Conservation (phyloP, 2,888 invertebrate species). For the Icerya purchasi region DNA sequence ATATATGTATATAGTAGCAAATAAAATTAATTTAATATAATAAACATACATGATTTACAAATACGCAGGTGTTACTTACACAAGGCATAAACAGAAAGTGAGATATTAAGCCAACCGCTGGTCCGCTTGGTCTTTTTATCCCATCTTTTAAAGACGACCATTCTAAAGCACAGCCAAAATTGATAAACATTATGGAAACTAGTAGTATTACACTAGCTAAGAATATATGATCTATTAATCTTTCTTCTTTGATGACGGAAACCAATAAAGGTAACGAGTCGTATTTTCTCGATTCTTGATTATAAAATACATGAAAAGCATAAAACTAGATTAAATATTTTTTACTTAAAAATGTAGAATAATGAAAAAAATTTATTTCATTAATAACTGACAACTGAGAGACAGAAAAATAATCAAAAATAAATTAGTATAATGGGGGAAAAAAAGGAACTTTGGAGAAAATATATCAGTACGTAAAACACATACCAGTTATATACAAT, state of each 20-base stretch:
- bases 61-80: conserved; percentile 28
- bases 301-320: background rate
- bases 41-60: too few species aligned
- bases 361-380: too few species aligned
- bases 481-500: background rate
- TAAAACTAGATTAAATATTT: background rate
- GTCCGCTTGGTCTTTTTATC: conserved; percentile 49
- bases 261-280: conserved; percentile 23
- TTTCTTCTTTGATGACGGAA: conserved; percentile 35
- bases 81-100: conserved; percentile 75
- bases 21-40: too few species aligned
- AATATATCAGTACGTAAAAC: background rate
- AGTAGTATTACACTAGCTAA: conserved; percentile 50
- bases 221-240: conserved; percentile 50
- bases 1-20: too few species aligned
- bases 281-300: background rate
- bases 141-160: conserved; percentile 43
- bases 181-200: conserved; percentile 60
- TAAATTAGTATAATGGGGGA: background rate
- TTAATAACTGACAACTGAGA: too few species aligned
- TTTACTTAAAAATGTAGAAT: too few species aligned
- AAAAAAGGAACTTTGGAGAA: background rate
- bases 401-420: too few species aligned
- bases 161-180: conserved; percentile 76
- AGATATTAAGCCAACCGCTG: conserved; percentile 49